Percentiles rank a stretch among this genome's conserved stretches.
phyloP scores from a whole-genome alignment of 1,140 invertebrate genomes.

The Condylostylus longicornis region DNA sequence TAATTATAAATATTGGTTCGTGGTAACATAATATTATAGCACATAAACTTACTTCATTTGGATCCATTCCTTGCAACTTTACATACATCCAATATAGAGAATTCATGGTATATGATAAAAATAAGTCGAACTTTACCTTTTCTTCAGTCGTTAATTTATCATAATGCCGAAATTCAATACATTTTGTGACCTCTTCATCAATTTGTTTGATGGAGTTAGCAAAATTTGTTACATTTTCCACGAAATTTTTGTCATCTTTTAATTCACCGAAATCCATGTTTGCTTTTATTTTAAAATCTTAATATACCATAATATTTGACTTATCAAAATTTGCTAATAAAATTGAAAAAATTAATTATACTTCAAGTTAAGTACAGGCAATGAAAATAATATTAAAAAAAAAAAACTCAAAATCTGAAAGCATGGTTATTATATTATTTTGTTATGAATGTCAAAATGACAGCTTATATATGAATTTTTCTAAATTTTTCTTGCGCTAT shows the following conservation, averaged over 20 bases:
- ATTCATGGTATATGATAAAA: constrained; percentile 40
- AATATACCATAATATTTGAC: not conserved
- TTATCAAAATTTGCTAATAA: constrained; percentile 3
- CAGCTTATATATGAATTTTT: no score
- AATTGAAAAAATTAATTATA: constrained; percentile 2
- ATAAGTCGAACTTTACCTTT: constrained; percentile 43
- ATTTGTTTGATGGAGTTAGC: constrained; percentile 36
- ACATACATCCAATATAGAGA: constrained; percentile 44
- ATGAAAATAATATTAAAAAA: no score
- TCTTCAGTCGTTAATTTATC: constrained; percentile 36
- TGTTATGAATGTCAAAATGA: no score
- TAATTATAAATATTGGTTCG: not conserved
- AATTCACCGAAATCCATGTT: constrained; percentile 31
- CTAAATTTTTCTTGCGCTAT: no score
- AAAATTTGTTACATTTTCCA: constrained; percentile 35
- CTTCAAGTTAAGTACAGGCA: no score
- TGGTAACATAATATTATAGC: not conserved
- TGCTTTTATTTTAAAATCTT: not conserved
- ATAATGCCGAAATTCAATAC: constrained; percentile 32
- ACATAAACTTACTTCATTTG: constrained; percentile 20
- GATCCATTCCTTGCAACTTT: constrained; percentile 39
- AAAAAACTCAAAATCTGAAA: no score
- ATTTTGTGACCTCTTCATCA: constrained; percentile 32
- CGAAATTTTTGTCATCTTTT: constrained; percentile 31
- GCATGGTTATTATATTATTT: no score